Conservation (phyloP, 2,888 invertebrate species). For the Cryptosula pallasiana region DNA sequence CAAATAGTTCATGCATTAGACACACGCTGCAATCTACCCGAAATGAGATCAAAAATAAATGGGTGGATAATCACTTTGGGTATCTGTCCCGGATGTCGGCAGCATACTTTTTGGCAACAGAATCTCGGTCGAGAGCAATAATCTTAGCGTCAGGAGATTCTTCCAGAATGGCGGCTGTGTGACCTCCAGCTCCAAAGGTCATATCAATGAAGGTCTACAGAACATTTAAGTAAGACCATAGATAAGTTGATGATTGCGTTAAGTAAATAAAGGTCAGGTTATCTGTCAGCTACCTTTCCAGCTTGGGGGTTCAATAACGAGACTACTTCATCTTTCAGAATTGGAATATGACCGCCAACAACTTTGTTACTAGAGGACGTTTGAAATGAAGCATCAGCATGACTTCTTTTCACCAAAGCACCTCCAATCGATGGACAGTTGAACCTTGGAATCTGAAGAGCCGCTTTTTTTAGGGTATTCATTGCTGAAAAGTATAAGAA, state of each 20-base stretch:
- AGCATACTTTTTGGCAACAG: constrained; percentile 58
- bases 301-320: not conserved
- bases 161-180: constrained; percentile 70
- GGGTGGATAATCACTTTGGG: not conserved
- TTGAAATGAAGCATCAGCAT: not conserved
- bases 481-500: no score
- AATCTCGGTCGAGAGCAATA: constrained; percentile 82
- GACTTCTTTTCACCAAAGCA: not conserved
- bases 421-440: not conserved
- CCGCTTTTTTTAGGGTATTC: no score
- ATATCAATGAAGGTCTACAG: constrained; percentile 70
- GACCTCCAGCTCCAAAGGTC: constrained; percentile 95
- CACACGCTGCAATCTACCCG: no score
- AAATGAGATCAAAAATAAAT: no score
- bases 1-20: no score
- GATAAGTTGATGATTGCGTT: not conserved
- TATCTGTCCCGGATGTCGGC: not conserved
- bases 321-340: not conserved
- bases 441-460: not conserved
- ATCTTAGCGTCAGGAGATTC: constrained; percentile 63
- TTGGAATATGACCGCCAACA: not conserved
- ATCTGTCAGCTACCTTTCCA: no score
- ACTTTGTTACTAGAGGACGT: not conserved
- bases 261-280: no score
- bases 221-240: not conserved